phyloP scores from a whole-genome alignment of 2,113 vertebrate genomes.

The Oenanthe melanoleuca region DNA sequence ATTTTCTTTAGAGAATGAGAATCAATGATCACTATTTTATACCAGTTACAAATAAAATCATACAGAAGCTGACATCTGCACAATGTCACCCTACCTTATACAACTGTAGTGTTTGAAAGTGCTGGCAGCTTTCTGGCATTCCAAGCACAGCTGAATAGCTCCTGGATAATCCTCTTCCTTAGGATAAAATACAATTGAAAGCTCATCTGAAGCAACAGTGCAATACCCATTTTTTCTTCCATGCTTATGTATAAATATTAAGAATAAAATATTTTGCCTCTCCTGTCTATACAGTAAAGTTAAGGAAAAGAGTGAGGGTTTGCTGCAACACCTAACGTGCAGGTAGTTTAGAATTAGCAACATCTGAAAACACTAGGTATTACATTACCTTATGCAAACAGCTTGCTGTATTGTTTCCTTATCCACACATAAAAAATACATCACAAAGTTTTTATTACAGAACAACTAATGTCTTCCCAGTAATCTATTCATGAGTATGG shows the following conservation, averaged over 20 bases:
- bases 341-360: background rate
- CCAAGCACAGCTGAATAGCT: slow-evolving; percentile 96
- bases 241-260: background rate
- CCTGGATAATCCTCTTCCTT: slow-evolving; percentile 99
- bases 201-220: background rate
- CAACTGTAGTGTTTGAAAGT: slow-evolving; percentile 99
- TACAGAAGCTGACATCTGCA: background rate
- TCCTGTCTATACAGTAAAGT: background rate
- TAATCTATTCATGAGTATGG: background rate
- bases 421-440: background rate
- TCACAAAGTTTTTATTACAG: background rate
- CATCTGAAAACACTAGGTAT: background rate
- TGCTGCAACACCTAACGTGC: background rate
- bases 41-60: background rate
- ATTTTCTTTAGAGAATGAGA: background rate
- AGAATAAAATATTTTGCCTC: background rate
- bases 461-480: background rate
- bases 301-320: background rate
- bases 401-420: background rate
- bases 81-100: slow-evolving; percentile 84
- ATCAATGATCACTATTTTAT: background rate
- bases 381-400: background rate
- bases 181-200: background rate
- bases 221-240: background rate
- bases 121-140: slow-evolving; percentile 98